Base-by-base conservation (phyloP, 2,113 vertebrate species). In the Pygathrix nemaeus region DNA sequence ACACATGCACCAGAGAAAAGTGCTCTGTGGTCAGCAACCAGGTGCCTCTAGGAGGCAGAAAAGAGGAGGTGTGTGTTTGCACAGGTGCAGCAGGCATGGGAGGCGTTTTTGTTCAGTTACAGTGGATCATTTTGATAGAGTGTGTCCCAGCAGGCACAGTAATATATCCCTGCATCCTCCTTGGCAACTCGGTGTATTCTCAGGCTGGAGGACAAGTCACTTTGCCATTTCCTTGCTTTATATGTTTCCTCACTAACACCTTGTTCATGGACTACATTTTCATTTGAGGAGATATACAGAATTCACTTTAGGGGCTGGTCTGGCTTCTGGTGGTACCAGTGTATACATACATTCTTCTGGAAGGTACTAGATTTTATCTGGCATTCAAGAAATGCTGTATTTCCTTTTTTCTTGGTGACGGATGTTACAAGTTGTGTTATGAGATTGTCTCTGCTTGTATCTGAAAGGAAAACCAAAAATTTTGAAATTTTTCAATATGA, bases 291-390 rank as follows among this genome's bases (percentile, higher is more conserved):
- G 55, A 97, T 79, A 52, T 86, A 98, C 25, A 97, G 94, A 87
- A 98, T 10, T 5, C 3, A 9, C 48, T 4, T 35, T 18, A 94
- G 95, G 90, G 88, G 57, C 52, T 35, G 16, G 0, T 1, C 88
- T 40, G 35, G 38, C 52, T 35, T 98, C 84, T 97, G 45, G 59
- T 0, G 48, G 78, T 97, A 98, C 98, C 98, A 98, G 86, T 98
- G 97, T 48, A 97, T 73, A 52, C 93, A 96, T 6, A 27, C 0
- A 0, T 48, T 86, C 23, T 40, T 68, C 20, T 2, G 59, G 7
- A 90, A 72, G 40, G 32, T 32, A 0, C 16, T 40, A 38, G 30
- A 5, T 5, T 92, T 79, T 55, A 98, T 0, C 0, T 43, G 83
- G 12, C 97, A 98, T 79, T 93, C 82, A 21, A 98, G 95, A 13